Evolutionary conservation across 1,140 invertebrate genomes (phyloP).

Genomic region (Tetragonula clypearis): DNA sequence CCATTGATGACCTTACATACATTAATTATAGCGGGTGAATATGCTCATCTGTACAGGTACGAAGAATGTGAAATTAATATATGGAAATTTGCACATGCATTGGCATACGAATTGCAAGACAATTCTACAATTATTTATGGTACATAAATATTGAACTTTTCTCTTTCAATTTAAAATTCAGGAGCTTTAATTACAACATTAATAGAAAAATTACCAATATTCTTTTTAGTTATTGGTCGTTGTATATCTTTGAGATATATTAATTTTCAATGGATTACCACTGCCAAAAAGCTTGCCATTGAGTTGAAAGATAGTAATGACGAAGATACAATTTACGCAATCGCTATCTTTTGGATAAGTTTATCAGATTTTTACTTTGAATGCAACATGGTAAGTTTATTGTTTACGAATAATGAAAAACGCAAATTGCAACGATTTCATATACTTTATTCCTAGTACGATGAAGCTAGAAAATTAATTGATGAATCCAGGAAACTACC

Average conservation of each 20-base stretch:
- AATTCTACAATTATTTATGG: constrained; percentile 66
- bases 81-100: constrained; percentile 70
- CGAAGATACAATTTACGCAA: constrained; percentile 43
- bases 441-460: constrained; percentile 54
- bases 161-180: background rate
- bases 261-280: constrained; percentile 70
- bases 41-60: constrained; percentile 69
- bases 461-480: constrained; percentile 69
- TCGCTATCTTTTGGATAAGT: constrained; percentile 72
- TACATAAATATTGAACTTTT: constrained; percentile 17
- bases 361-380: constrained; percentile 77
- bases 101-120: constrained; percentile 65
- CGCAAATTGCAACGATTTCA: constrained; percentile 12
- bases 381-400: constrained; percentile 67
- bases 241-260: constrained; percentile 72
- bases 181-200: background rate
- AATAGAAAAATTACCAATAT: constrained; percentile 1
- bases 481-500: constrained; percentile 62
- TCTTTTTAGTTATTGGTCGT: constrained; percentile 68
- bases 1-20: constrained; percentile 59
- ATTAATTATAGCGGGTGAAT: constrained; percentile 71
- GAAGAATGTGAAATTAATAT: constrained; percentile 61
- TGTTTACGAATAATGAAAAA: background rate
- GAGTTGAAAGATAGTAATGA: constrained; percentile 61
- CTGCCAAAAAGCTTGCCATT: constrained; percentile 58